Evolutionary conservation across 2,797 vertebrate species (phyloP).

Genomic region (Remorina albescens): DNA sequence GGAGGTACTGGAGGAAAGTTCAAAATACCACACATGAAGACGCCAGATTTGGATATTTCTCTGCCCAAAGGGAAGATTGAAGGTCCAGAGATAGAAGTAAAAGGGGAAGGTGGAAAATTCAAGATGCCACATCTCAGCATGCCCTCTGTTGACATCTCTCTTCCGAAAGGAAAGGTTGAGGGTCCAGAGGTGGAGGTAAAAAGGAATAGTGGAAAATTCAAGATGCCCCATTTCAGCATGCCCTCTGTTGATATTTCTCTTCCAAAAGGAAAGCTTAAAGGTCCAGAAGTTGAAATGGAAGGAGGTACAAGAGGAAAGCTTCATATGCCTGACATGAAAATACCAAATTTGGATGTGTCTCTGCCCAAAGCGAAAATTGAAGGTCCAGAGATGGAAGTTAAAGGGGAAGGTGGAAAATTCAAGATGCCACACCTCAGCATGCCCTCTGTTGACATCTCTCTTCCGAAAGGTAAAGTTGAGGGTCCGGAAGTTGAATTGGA

Average conservation of each 20-base stretch:
- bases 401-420: conserved; percentile 48
- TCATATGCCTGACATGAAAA: conserved; percentile 43
- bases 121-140: conserved; percentile 74
- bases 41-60: conserved; percentile 71
- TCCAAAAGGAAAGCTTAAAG: neutral
- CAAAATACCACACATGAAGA: too few relatives aligned
- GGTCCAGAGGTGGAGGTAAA: conserved; percentile 24
- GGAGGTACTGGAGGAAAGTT: conserved; percentile 26
- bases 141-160: conserved; percentile 71
- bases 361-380: conserved; percentile 24
- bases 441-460: conserved; percentile 64
- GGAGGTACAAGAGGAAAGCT: neutral
- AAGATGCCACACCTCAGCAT: conserved; percentile 57
- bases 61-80: conserved; percentile 63
- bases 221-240: too few relatives aligned
- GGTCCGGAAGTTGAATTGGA: neutral
- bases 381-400: conserved; percentile 28
- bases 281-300: neutral
- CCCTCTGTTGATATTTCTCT: conserved; percentile 33
- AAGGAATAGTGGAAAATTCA: conserved; percentile 53
- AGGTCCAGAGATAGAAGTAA: conserved; percentile 18
- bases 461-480: conserved; percentile 58
- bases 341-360: conserved; percentile 73
- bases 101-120: conserved; percentile 43
- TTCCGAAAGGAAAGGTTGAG: conserved; percentile 64